Conservation (phyloP, 2,888 invertebrate species). For the Lepidochitona cinerea region DNA sequence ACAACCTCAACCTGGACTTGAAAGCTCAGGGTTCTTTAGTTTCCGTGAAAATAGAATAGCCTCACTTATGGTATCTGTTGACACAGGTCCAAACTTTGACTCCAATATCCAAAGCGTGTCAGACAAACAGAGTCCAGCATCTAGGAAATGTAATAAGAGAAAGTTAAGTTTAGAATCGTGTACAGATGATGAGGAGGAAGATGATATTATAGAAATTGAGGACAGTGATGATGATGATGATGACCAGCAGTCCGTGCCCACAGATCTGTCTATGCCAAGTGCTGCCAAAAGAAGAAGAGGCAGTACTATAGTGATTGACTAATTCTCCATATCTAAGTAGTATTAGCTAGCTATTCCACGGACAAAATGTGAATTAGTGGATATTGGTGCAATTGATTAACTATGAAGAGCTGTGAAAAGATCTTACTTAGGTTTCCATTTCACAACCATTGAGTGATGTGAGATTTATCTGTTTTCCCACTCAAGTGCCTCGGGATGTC, state of each 20-base stretch:
- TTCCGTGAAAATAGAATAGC: slow-evolving; percentile 26
- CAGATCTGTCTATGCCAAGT: neutral
- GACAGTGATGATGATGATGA: slow-evolving; percentile 2
- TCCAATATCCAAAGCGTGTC: neutral
- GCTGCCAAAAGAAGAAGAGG: neutral
- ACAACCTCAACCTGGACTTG: neutral
- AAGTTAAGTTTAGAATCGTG: slow-evolving; percentile 9
- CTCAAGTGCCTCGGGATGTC: too few species aligned
- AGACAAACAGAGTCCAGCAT: neutral
- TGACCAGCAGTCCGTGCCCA: neutral
- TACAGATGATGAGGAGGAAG: slow-evolving; percentile 16
- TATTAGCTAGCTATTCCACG: too few species aligned
- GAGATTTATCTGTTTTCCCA: too few species aligned
- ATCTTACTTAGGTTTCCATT: too few species aligned
- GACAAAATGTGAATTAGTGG: too few species aligned
- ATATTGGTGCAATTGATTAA: too few species aligned
- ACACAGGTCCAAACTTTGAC: neutral
- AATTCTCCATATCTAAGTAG: too few species aligned
- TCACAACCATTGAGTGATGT: too few species aligned
- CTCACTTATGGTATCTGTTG: slow-evolving; percentile 15
- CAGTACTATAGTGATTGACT: slow-evolving; percentile 3
- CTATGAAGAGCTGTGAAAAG: too few species aligned
- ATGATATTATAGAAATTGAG: slow-evolving; percentile 19
- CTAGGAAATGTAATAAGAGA: slow-evolving; percentile 12
- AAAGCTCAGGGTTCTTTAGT: slow-evolving; percentile 24